These are phyloP conservation scores for Etheostoma nigrum DNA, from an alignment of 2,797 vertebrate species.

Conservation along the genomic window DNA sequence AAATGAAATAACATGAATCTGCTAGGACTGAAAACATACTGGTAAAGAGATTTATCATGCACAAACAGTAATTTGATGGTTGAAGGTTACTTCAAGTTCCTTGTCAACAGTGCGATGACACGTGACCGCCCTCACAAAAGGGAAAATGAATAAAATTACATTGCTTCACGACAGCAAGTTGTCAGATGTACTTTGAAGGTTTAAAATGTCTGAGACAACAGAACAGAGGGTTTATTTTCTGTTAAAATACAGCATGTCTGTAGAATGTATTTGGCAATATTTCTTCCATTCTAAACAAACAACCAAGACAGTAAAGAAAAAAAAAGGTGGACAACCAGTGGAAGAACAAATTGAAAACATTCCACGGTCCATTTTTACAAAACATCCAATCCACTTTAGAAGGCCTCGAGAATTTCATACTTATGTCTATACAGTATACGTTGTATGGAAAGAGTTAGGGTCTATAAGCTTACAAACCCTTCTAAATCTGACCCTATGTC, in stretches of 20 bases:
- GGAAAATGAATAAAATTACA: conserved; percentile 37
- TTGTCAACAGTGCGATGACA: conserved; percentile 36
- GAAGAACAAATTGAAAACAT: conserved; percentile 74
- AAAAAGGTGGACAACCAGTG: conserved; percentile 63
- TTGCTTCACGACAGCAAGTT: conserved; percentile 26
- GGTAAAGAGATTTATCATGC: conserved; percentile 26
- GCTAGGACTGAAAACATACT: conserved; percentile 38
- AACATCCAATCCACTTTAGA: conserved; percentile 77
- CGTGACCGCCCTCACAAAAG: conserved; percentile 21
- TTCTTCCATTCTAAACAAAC: conserved; percentile 72
- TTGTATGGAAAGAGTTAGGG: conserved; percentile 57
- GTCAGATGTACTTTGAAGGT: conserved; percentile 35
- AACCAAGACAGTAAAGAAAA: conserved; percentile 79
- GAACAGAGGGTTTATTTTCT: conserved; percentile 58
- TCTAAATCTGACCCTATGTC: conserved; percentile 61
- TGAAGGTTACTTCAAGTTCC: conserved; percentile 54
- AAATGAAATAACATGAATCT: conserved; percentile 26
- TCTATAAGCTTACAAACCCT: conserved; percentile 50
- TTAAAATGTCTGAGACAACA: conserved; percentile 40
- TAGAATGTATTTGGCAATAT: conserved; percentile 92
- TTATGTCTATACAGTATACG: conserved; percentile 65
- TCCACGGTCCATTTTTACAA: conserved; percentile 65
- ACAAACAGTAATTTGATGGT: conserved; percentile 35
- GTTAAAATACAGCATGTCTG: conserved; percentile 82
- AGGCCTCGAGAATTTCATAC: conserved; percentile 81